Evolutionary conservation across 2,797 vertebrate genomes (phyloP).

Genomic region (Hippopotamyrus pictus): DNA sequence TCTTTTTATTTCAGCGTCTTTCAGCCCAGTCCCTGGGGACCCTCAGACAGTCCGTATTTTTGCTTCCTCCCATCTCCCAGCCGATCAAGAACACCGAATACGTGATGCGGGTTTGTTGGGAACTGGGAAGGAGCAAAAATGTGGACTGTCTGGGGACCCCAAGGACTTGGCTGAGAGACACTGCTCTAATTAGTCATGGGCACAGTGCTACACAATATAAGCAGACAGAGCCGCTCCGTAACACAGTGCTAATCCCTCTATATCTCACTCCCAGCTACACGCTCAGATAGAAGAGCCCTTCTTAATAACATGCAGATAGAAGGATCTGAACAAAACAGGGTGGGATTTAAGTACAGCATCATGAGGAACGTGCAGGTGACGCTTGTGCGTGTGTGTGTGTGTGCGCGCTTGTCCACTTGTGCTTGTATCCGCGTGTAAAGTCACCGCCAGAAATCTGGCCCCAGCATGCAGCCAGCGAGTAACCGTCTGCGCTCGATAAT

Average conservation of each 20-base stretch:
- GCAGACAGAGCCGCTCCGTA: slow-evolving; percentile 4
- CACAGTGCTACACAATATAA: slow-evolving; percentile 39
- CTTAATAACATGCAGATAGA: background rate
- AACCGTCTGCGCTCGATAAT: slow-evolving; percentile 55
- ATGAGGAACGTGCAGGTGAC: background rate
- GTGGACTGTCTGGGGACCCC: background rate
- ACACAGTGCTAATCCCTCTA: slow-evolving; percentile 22
- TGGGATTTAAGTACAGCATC: background rate
- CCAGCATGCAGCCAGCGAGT: slow-evolving; percentile 44
- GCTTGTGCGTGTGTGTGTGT: background rate
- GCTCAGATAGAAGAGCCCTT: background rate
- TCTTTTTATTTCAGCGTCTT: slow-evolving; percentile 16
- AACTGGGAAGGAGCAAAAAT: background rate
- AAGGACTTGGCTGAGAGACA: slow-evolving; percentile 50
- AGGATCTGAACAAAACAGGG: background rate
- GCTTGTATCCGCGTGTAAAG: background rate
- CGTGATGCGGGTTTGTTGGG: background rate
- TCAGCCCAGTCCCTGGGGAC: background rate
- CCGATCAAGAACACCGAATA: background rate
- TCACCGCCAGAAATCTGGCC: slow-evolving; percentile 30
- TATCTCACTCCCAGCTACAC: background rate
- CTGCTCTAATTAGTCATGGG: slow-evolving; percentile 64
- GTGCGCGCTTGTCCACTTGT: background rate
- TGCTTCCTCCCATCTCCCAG: background rate
- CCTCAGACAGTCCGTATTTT: background rate